Evolutionary conservation across 2,888 invertebrate species (phyloP).

Genomic region (Parochlus steinenii): DNA sequence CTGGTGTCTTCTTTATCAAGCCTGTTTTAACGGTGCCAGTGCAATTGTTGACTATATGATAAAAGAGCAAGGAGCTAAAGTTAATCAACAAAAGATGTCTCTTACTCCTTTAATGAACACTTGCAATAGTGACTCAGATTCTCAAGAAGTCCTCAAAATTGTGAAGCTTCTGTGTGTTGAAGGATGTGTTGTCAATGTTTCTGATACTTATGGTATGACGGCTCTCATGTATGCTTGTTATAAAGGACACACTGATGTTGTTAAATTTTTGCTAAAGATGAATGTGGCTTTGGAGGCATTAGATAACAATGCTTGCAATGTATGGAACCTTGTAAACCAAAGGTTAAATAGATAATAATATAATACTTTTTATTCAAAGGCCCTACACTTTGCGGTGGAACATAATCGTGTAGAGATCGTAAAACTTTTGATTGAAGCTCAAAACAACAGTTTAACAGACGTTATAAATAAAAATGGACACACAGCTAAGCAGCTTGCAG

Average conservation of each 20-base stretch:
- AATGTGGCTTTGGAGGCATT: slow-evolving; percentile 23
- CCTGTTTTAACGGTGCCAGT: background rate
- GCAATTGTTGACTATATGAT: background rate
- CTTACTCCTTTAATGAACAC: slow-evolving; percentile 22
- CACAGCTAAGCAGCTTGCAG: slow-evolving; percentile 24
- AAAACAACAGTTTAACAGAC: slow-evolving; percentile 20
- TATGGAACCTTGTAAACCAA: background rate
- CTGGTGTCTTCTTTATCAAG: slow-evolving; percentile 8
- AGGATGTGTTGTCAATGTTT: slow-evolving; percentile 23
- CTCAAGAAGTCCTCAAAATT: slow-evolving; percentile 18
- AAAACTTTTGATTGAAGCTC: slow-evolving; percentile 19
- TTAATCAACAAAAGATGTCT: background rate
- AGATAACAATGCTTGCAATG: slow-evolving; percentile 26
- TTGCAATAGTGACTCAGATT: slow-evolving; percentile 20
- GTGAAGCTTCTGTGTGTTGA: slow-evolving; percentile 20
- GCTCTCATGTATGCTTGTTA: slow-evolving; percentile 27
- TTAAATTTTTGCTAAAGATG: slow-evolving; percentile 19
- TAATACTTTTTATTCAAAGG: background rate
- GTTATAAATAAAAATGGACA: slow-evolving; percentile 24
- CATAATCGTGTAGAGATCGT: slow-evolving; percentile 24
- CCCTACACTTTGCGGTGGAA: slow-evolving; percentile 28
- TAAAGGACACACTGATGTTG: slow-evolving; percentile 21
- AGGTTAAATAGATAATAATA: background rate
- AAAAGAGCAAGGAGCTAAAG: slow-evolving; percentile 1
- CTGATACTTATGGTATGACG: slow-evolving; percentile 26